Conservation (phyloP, 2,113 vertebrate species). For the Sebastes schlegelii region DNA sequence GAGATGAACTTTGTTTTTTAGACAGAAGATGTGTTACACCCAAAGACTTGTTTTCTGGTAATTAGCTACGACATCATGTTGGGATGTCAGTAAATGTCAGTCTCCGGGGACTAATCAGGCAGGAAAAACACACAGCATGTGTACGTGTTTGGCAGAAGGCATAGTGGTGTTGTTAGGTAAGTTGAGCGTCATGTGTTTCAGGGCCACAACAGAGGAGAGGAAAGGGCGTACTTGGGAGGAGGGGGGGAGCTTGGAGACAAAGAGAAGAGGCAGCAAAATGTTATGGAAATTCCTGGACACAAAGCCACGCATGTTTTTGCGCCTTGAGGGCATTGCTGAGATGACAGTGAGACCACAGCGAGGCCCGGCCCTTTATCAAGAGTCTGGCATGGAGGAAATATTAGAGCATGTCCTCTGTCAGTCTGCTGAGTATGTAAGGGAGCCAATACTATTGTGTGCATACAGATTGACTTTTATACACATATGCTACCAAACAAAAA, state of each 20-base stretch:
- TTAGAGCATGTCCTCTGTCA: not conserved
- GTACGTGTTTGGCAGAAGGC: conserved; percentile 19
- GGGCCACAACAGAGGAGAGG: conserved; percentile 30
- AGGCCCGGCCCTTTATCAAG: conserved; percentile 22
- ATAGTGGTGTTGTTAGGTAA: conserved; percentile 12
- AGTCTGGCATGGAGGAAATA: conserved; percentile 19
- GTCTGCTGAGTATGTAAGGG: not conserved
- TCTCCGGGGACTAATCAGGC: conserved; percentile 28
- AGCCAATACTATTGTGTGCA: not conserved
- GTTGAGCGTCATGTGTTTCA: conserved; percentile 2
- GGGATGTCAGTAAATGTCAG: conserved; percentile 7
- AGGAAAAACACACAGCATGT: conserved; percentile 3
- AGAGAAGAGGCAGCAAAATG: conserved; percentile 29
- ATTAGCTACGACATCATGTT: conserved; percentile 21
- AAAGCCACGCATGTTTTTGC: conserved; percentile 27
- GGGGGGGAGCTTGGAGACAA: conserved; percentile 13
- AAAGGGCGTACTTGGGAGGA: not conserved
- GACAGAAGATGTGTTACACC: not conserved
- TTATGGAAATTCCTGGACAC: conserved; percentile 51
- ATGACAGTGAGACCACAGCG: conserved; percentile 39
- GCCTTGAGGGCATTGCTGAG: conserved; percentile 12
- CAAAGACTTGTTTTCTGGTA: conserved; percentile 2
- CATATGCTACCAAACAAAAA: conserved; percentile 12
- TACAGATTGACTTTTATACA: not conserved
- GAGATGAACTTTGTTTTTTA: not conserved